Conservation (phyloP, 2,888 invertebrate genomes). For the Idaea biselata region DNA sequence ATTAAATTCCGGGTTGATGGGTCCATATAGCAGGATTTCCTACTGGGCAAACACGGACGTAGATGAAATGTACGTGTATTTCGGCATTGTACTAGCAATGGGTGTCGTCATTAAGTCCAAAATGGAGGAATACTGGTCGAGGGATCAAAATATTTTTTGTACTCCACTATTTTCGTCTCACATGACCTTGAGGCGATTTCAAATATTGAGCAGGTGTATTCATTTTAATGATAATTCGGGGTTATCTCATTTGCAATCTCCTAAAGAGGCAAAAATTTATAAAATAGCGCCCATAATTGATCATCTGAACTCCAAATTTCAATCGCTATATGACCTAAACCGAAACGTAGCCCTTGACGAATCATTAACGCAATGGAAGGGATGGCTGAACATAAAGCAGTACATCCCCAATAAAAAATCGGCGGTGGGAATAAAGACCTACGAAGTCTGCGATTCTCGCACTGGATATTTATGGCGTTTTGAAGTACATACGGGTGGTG, state of each 20-base stretch:
- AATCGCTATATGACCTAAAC: not conserved
- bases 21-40: not conserved
- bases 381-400: conserved; percentile 13
- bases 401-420: conserved; percentile 17
- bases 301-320: not conserved
- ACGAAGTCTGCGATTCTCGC: conserved; percentile 27
- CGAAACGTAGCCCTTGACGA: conserved; percentile 13
- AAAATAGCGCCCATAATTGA: not conserved
- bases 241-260: not conserved
- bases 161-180: not conserved
- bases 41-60: not conserved
- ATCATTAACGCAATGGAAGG: conserved; percentile 13
- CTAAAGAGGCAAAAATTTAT: not conserved
- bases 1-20: not conserved
- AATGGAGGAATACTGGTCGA: not conserved
- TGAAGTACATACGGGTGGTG: not conserved
- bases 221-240: not conserved
- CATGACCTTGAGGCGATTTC: not conserved
- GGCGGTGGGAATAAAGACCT: conserved; percentile 25
- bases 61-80: not conserved
- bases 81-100: not conserved
- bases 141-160: not conserved
- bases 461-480: conserved; percentile 31
- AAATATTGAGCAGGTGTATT: not conserved
- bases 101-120: not conserved